phyloP scores from a whole-genome alignment of 1,140 invertebrate species.

The Cyclargus thomasi region DNA sequence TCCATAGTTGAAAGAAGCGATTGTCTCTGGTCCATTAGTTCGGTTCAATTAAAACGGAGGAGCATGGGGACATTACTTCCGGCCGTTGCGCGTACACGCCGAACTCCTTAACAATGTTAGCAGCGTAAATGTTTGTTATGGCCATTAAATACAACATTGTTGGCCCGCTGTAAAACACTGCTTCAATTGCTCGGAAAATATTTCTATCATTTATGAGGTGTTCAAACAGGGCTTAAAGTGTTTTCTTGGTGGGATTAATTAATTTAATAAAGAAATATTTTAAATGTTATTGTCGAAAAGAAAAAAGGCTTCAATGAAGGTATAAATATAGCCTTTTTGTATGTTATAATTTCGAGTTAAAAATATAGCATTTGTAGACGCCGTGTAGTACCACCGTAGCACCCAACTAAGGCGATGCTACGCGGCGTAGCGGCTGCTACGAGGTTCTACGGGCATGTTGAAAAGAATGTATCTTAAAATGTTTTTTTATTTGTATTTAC shows the following conservation, averaged over 20 bases:
- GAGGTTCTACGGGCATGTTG: background rate
- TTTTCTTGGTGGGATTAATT: background rate
- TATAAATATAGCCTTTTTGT: too few species aligned
- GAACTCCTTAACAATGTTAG: constrained; percentile 29
- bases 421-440: background rate
- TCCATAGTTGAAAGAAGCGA: constrained; percentile 20
- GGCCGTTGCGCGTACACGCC: constrained; percentile 40
- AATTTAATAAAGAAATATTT: too few species aligned
- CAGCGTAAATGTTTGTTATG: constrained; percentile 18
- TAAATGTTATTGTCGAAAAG: too few species aligned
- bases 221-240: background rate
- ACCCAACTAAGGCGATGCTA: background rate
- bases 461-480: too few species aligned
- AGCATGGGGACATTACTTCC: constrained; percentile 48
- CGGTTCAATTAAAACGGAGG: constrained; percentile 40
- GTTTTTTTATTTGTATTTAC: too few species aligned
- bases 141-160: constrained; percentile 12
- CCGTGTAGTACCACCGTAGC: too few species aligned
- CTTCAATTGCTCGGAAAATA: background rate
- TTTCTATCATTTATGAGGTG: background rate
- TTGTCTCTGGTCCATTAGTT: constrained; percentile 34
- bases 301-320: too few species aligned
- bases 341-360: too few species aligned
- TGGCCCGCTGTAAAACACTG: background rate
- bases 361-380: too few species aligned